These are phyloP conservation scores for Phalacrocorax carbo DNA, from an alignment of 2,113 vertebrate genomes.

Conservation along the genomic window DNA sequence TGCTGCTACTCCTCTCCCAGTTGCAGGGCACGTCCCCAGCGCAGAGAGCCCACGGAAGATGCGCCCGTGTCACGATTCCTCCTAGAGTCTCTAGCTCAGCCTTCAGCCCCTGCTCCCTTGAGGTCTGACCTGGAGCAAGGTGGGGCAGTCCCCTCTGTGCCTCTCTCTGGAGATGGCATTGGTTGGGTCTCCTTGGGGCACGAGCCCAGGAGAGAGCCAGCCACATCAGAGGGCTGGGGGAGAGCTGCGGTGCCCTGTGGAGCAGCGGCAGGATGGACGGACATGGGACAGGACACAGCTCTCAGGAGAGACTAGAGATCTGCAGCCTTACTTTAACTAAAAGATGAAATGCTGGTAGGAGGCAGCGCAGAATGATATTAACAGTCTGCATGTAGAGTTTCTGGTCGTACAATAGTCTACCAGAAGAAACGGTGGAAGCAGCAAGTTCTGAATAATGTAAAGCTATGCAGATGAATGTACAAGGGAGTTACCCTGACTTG, in stretches of 20 bases:
- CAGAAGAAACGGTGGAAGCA: not conserved
- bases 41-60: not conserved
- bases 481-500: not conserved
- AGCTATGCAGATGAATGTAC: not conserved
- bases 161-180: accelerated
- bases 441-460: not conserved
- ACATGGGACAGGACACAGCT: not conserved
- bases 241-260: not conserved
- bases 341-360: not conserved
- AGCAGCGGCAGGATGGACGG: not conserved
- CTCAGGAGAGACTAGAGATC: not conserved
- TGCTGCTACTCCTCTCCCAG: not conserved
- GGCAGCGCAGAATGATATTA: not conserved
- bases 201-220: not conserved
- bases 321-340: not conserved
- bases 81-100: not conserved
- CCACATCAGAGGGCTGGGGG: not conserved
- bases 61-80: accelerated
- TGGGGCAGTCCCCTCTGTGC: not conserved
- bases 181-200: no score
- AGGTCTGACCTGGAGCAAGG: not conserved
- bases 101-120: accelerated
- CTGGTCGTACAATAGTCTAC: not conserved
- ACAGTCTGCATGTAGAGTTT: accelerated
- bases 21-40: not conserved